These are phyloP conservation scores for Syrrhaptes paradoxus DNA, from an alignment of 2,113 vertebrate genomes.

Conservation along the genomic window DNA sequence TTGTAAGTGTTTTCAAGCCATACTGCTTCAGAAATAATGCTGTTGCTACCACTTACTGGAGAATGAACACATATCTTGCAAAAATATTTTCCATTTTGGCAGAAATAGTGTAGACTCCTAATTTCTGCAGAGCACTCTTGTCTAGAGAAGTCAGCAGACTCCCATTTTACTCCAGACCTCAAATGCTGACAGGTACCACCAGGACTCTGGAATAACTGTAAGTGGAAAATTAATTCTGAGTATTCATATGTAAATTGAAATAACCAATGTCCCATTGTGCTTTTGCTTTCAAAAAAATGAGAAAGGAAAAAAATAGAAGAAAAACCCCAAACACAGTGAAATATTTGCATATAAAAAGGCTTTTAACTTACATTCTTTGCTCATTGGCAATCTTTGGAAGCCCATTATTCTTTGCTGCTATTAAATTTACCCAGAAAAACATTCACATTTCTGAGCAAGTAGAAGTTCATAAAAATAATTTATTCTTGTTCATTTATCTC, in stretches of 20 bases:
- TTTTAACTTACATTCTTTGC: constrained; percentile 25
- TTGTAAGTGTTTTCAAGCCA: not conserved
- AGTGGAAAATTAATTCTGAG: constrained; percentile 1
- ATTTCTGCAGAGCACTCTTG: not conserved
- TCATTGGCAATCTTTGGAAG: not conserved
- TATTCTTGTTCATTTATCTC: constrained; percentile 58
- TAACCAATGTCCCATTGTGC: not conserved
- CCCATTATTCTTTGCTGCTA: constrained; percentile 11
- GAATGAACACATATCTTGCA: not conserved
- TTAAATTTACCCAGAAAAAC: constrained; percentile 48
- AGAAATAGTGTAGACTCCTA: not conserved
- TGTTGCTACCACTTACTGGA: not conserved
- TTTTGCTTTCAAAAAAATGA: not conserved
- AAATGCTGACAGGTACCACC: not conserved
- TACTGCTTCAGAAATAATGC: not conserved
- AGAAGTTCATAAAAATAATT: constrained; percentile 50
- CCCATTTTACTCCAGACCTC: not conserved
- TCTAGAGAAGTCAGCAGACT: not conserved
- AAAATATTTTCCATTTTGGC: not conserved
- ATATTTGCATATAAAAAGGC: constrained; percentile 22
- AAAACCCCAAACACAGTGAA: not conserved
- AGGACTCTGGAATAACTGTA: not conserved
- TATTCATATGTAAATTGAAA: constrained; percentile 12
- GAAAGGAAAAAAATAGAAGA: not conserved
- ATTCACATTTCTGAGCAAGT: constrained; percentile 23